phyloP scores from a whole-genome alignment of 2,797 vertebrate species.

The Clarias pachynema region DNA sequence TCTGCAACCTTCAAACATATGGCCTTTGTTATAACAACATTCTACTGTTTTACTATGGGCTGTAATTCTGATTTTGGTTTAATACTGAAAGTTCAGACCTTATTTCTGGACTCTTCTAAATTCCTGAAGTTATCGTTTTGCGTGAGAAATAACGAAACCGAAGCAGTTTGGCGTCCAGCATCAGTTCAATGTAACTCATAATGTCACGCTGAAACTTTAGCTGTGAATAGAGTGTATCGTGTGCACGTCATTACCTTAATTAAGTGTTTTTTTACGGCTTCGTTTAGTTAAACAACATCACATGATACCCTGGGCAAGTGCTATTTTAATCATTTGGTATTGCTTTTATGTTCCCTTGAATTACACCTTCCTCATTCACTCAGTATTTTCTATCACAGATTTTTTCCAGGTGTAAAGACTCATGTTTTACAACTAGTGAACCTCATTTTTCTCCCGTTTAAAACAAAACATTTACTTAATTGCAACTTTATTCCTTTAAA shows the following conservation, averaged over 20 bases:
- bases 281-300: background rate
- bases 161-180: background rate
- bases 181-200: background rate
- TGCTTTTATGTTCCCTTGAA: background rate
- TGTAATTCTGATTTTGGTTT: background rate
- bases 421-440: background rate
- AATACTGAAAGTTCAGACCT: too few species aligned
- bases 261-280: background rate
- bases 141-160: too few species aligned
- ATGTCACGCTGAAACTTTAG: background rate
- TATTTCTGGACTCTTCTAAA: background rate
- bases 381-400: background rate
- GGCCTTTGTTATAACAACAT: too few species aligned
- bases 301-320: background rate
- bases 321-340: background rate
- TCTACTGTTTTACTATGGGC: background rate
- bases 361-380: background rate
- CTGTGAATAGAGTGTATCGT: background rate
- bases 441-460: too few species aligned
- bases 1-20: too few species aligned
- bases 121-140: too few species aligned
- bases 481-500: too few species aligned
- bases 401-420: background rate
- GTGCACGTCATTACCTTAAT: background rate
- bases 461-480: too few species aligned